These are phyloP conservation scores for Tetragonisca angustula DNA, from an alignment of 2,888 invertebrate species.

Conservation along the genomic window DNA sequence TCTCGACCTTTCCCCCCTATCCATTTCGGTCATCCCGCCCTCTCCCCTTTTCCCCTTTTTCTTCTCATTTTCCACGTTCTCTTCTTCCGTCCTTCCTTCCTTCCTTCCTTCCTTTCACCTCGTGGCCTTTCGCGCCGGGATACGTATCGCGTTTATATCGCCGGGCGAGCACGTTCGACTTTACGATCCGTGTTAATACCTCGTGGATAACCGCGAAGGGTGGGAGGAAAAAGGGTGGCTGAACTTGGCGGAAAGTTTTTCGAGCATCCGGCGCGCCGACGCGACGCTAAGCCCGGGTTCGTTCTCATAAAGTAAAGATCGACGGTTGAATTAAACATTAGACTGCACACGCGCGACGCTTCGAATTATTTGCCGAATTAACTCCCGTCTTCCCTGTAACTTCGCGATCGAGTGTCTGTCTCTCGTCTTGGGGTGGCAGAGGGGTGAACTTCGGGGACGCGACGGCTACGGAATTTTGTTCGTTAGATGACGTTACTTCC, in stretches of 20 bases:
- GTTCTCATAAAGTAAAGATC: slow-evolving; percentile 72
- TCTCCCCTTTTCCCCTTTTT: neutral
- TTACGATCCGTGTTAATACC: slow-evolving; percentile 74
- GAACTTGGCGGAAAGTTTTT: slow-evolving; percentile 70
- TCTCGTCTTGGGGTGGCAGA: neutral
- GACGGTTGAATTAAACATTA: slow-evolving; percentile 71
- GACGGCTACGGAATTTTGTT: neutral
- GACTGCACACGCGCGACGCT: slow-evolving; percentile 40
- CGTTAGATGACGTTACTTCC: neutral
- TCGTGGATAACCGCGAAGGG: slow-evolving; percentile 68
- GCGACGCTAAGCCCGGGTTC: slow-evolving; percentile 65
- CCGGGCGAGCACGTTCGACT: slow-evolving; percentile 69
- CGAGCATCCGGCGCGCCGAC: slow-evolving; percentile 59
- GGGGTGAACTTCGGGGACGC: neutral
- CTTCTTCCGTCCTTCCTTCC: neutral
- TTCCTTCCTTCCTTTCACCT: slow-evolving; percentile 3
- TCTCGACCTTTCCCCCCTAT: slow-evolving; percentile 24
- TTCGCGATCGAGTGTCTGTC: neutral
- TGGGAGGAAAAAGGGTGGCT: slow-evolving; percentile 59
- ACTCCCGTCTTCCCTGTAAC: neutral
- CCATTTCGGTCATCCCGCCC: neutral
- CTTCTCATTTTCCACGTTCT: neutral
- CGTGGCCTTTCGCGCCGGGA: slow-evolving; percentile 34
- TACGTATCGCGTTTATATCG: slow-evolving; percentile 72
- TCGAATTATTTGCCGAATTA: slow-evolving; percentile 60